Evolutionary conservation across 2,797 vertebrate genomes (phyloP).

Genomic region (Pseudochromis fuscus): DNA sequence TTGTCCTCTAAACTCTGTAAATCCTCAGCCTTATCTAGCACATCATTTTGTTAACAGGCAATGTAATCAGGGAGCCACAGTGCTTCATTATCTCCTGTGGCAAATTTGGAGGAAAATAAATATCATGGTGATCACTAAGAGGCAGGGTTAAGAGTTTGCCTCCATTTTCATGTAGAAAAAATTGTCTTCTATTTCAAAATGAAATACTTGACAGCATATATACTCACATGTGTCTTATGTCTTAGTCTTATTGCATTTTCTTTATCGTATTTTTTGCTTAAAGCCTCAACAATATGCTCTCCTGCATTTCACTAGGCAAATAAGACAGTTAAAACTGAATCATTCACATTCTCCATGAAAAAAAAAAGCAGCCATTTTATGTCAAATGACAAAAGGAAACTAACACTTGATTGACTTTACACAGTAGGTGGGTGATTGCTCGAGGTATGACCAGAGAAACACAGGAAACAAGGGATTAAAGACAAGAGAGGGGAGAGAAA

Average conservation of each 20-base stretch:
- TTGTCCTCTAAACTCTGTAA: not conserved
- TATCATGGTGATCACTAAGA: not conserved
- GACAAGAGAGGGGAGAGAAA: not conserved
- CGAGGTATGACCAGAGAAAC: constrained; percentile 14
- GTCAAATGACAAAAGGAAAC: not conserved
- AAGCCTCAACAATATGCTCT: not conserved
- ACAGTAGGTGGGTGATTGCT: constrained; percentile 1
- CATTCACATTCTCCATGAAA: not conserved
- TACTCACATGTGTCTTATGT: not conserved
- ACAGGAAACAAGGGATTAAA: constrained; percentile 21
- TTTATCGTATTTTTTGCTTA: not conserved
- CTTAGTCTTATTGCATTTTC: not conserved
- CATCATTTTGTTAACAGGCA: not conserved
- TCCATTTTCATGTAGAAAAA: not conserved
- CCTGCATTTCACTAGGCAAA: not conserved
- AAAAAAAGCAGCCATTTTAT: not conserved
- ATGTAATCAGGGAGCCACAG: not conserved
- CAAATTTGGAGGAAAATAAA: not conserved
- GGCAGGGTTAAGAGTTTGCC: not conserved
- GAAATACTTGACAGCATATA: too few relatives aligned
- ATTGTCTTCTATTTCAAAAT: not conserved
- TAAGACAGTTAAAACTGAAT: constrained; percentile 1
- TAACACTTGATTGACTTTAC: not conserved
- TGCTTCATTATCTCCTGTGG: not conserved
- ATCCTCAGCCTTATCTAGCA: not conserved